Evolutionary conservation across 2,797 vertebrate genomes (phyloP), one percentile per base, ranked within the genome.

Genomic region (Hybognathus amarus): DNA sequence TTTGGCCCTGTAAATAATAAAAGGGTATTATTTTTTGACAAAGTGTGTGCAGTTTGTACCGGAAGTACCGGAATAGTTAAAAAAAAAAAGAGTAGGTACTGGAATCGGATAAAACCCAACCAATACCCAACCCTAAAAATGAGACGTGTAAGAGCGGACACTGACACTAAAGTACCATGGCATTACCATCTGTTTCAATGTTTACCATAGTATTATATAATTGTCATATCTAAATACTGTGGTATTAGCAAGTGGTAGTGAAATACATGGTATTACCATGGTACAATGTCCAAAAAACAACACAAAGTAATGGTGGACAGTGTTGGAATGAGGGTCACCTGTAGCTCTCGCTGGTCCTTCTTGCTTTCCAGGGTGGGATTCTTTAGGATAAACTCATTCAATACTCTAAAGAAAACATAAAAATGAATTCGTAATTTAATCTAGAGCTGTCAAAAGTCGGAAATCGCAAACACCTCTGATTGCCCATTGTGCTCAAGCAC

Each of bases 321-420:
- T 12, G 56, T 27, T 27, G 5, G 12, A 61, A 27, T 61, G 8
- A 77, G 5, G n/a, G 89, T 93, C 91, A 99, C 98, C 96, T 99
- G 98, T 80, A 99, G 95, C 90, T 99, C 98, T 90, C 98, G 94
- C 89, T 99, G 98, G 90, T 99, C 98, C 91, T 99, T 99, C 93
- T 99, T 99, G 91, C 95, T 99, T 89, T 99, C 98, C 88, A 99
- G 91, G 85, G 94, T 98, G 70, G 98, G 98, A 85, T 99, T 99
- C 95, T 99, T 99, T 94, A 99, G 94, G 87, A 99, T 99, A 87
- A 99, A 99, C 88, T 99, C 98, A 92, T 99, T 99, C 75, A 99
- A 93, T 92, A 99, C 96, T 81, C 98, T 96, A 63, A 92, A 89
- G 20, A 77, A 77, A 54, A 63, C 2, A n/a, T 85, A 71, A 6